Conservation (phyloP, 2,113 vertebrate species). For the Alexandromys fortis region DNA sequence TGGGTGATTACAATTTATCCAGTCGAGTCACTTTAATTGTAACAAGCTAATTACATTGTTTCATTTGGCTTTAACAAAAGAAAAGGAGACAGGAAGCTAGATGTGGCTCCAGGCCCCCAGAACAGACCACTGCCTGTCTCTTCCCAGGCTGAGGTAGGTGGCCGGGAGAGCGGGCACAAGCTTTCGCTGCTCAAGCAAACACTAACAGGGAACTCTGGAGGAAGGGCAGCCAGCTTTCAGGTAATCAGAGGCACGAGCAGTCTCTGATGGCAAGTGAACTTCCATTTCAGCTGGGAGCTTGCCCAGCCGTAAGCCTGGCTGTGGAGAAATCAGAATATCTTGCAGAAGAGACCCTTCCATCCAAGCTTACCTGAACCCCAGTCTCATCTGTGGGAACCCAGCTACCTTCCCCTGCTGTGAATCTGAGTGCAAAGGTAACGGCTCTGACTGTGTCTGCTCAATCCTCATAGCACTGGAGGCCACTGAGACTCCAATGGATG, state of each 20-base stretch:
- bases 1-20: conserved; percentile 99
- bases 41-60: conserved; percentile 99
- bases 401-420: background rate
- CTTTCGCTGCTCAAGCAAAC: conserved; percentile 21
- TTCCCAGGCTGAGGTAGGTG: background rate
- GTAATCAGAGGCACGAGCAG: background rate
- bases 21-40: conserved; percentile 99
- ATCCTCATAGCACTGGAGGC: background rate
- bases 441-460: conserved; percentile 23
- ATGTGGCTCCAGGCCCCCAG: conserved; percentile 85
- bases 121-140: conserved; percentile 27
- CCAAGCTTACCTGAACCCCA: background rate
- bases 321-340: background rate
- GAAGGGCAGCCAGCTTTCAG: conserved; percentile 44
- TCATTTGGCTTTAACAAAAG: conserved; percentile 99
- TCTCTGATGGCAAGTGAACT: background rate
- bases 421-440: background rate
- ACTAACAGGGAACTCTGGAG: background rate
- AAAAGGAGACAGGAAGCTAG: conserved; percentile 90
- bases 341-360: background rate
- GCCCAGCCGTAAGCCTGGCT: background rate
- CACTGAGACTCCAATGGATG: background rate
- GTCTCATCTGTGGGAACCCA: background rate
- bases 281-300: background rate
- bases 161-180: background rate